Evolutionary conservation across 2,888 invertebrate genomes (phyloP).

Genomic region (Meta bourneti): DNA sequence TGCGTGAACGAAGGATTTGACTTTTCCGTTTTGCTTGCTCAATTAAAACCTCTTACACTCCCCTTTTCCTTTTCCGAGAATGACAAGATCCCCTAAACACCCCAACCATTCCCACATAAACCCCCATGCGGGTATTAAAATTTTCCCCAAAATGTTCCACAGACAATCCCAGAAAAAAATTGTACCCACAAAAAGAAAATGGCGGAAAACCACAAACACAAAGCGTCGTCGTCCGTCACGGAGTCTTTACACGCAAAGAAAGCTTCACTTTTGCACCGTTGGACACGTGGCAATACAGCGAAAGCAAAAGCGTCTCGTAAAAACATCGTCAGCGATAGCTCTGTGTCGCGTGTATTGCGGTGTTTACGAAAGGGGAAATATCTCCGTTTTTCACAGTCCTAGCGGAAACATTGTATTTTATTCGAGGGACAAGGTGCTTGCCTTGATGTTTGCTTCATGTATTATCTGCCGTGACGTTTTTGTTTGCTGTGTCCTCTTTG

Average conservation of each 20-base stretch:
- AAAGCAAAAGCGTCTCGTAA: background rate
- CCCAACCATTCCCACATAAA: too few relatives aligned
- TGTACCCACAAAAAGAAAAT: background rate
- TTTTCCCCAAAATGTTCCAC: too few relatives aligned
- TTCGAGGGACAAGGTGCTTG: slow-evolving; percentile 26
- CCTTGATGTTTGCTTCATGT: slow-evolving; percentile 26
- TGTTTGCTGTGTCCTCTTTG: background rate
- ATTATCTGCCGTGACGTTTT: slow-evolving; percentile 39
- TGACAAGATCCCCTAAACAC: too few relatives aligned
- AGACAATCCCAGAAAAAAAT: background rate
- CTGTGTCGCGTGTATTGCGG: background rate
- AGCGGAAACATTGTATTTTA: slow-evolving; percentile 36
- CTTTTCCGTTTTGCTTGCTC: too few relatives aligned
- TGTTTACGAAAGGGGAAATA: slow-evolving; percentile 12
- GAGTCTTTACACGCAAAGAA: too few relatives aligned
- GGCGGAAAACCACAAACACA: background rate
- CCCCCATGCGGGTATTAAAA: too few relatives aligned
- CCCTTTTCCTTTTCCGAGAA: too few relatives aligned
- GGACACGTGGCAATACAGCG: background rate
- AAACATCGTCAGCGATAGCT: slow-evolving; percentile 4
- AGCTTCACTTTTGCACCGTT: background rate
- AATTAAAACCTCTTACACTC: too few relatives aligned
- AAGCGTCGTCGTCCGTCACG: background rate
- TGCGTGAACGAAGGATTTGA: too few relatives aligned
- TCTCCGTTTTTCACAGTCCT: slow-evolving; percentile 30